Base-by-base conservation (phyloP, 2,888 invertebrate genomes). In the Trichogramma dendrolimi region DNA sequence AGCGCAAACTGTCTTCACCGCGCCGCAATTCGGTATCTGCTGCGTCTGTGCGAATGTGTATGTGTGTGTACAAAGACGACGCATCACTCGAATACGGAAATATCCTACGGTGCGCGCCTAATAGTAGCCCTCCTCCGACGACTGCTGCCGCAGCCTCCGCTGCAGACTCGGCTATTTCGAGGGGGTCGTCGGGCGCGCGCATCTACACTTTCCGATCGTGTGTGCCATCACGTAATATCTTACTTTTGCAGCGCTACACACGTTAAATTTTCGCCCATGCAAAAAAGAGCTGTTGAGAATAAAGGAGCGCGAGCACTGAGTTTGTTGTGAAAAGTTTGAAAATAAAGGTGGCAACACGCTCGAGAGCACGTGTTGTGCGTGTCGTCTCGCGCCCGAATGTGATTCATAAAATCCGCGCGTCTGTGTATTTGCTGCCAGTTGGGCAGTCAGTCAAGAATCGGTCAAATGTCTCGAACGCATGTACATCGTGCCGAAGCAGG, bases 121-220 rank as follows among this genome's bases (percentile, higher is more conserved):
- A 51, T 43, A 42, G 44, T 14, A 50, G 40, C 38, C 46, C n/a
- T 27, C 27, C 27, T 27, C 27, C 27, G 27, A 27, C 27, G 27
- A 27, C 27, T 27, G 27, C 27, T 27, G 27, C 27, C 7, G 38
- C 41, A 47, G 61, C 43, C 56, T 60, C 50, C 49, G 58, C 57
- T 57, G 44, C 56, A 6, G 66, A 61, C 58, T 59, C 55, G 40
- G 61, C 61, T 65, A 64, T 67, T 64, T 69, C 58, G 61, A 67
- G 65, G 47, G 51, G 27, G 27, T 54, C 46, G 42, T 54, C n/a
- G n/a, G 44, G 27, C 8, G 11, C 14, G 53, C 11, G 8, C 51
- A 40, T 39, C 51, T 10, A n/a, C 42, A 6, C 11, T 43, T 14
- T 27, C 27, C 7, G 27, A n/a, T 39, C 51, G 56, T 7, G 40